These are phyloP conservation scores for Herminia tarsipennalis DNA, from an alignment of 2,888 invertebrate genomes.

Conservation along the genomic window DNA sequence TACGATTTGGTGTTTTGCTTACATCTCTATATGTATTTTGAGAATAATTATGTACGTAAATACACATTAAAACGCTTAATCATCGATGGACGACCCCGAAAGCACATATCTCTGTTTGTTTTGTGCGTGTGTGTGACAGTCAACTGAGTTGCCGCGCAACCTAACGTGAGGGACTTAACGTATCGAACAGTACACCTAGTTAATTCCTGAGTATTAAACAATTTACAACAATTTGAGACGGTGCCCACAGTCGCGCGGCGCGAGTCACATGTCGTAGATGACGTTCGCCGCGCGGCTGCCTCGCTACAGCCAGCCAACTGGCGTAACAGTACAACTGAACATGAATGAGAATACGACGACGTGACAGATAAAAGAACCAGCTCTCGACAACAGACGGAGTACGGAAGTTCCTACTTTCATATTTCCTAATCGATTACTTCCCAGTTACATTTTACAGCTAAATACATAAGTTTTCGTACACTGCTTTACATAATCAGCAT, in stretches of 20 bases:
- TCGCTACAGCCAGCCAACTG: conserved; percentile 17
- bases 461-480: conserved; percentile 75
- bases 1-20: conserved; percentile 81
- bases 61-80: conserved; percentile 51
- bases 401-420: conserved; percentile 65
- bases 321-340: conserved; percentile 25
- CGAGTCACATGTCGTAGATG: too few relatives aligned
- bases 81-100: conserved; percentile 69
- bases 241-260: conserved; percentile 23
- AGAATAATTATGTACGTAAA: conserved; percentile 55
- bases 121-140: conserved; percentile 76
- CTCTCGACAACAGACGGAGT: conserved; percentile 59
- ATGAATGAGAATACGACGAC: conserved; percentile 37
- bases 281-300: conserved; percentile 14
- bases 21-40: conserved; percentile 63
- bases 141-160: conserved; percentile 55
- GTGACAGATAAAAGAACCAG: conserved; percentile 31
- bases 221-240: conserved; percentile 49
- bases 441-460: conserved; percentile 75
- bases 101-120: conserved; percentile 60
- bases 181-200: conserved; percentile 54
- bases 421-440: conserved; percentile 69
- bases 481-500: conserved; percentile 72
- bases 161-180: conserved; percentile 42
- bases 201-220: conserved; percentile 49